Conservation (phyloP, 2,113 vertebrate genomes). For the Chloropsis hardwickii region DNA sequence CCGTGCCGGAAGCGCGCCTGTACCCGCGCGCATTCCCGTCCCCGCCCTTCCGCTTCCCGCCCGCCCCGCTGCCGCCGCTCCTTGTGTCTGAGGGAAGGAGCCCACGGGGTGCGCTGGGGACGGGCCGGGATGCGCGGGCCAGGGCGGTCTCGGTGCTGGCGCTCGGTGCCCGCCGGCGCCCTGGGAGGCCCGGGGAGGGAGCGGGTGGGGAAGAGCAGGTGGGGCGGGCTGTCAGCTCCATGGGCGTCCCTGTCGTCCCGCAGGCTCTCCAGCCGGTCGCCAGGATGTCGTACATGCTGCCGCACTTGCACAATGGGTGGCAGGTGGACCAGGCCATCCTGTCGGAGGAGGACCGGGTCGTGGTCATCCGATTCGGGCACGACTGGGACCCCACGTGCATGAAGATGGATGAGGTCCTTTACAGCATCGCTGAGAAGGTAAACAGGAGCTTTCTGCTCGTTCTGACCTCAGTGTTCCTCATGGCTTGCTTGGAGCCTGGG, state of each 20-base stretch:
- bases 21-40: accelerated
- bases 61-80: accelerated
- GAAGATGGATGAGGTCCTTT: conserved; percentile 98
- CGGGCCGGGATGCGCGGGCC: accelerated
- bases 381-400: conserved; percentile 99
- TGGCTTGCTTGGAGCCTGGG: background rate
- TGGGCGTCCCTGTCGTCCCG: background rate
- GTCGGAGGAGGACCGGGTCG: conserved; percentile 93
- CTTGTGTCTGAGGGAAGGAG: background rate
- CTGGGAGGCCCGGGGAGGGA: too few relatives aligned
- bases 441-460: accelerated
- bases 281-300: conserved; percentile 97
- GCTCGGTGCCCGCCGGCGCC: background rate
- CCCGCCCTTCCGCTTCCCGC: background rate
- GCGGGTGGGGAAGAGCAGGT: too few relatives aligned
- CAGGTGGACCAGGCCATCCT: conserved; percentile 98
- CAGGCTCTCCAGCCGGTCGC: background rate
- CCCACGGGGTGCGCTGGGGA: background rate
- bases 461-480: accelerated
- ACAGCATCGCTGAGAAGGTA: conserved; percentile 98
- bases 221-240: background rate
- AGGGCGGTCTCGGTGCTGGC: background rate
- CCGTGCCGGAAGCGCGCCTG: background rate
- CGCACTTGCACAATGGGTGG: conserved; percentile 98
- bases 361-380: conserved; percentile 95